These are phyloP conservation scores for Druceiella hillmani DNA, from an alignment of 2,888 invertebrate species.

Conservation along the genomic window DNA sequence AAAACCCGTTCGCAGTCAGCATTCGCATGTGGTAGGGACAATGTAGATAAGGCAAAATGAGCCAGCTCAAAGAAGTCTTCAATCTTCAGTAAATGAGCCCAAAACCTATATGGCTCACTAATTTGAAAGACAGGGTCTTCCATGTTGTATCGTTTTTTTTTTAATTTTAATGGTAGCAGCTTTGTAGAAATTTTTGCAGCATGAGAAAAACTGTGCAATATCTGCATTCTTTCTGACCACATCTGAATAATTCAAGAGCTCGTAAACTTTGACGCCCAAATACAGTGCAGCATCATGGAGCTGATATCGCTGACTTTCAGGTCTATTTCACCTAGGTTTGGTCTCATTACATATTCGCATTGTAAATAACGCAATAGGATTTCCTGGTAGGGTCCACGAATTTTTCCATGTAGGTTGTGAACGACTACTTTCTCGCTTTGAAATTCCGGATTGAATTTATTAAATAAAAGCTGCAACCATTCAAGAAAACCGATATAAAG, in stretches of 20 bases:
- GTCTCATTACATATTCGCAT: conserved; percentile 13
- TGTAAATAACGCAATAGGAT: conserved; percentile 13
- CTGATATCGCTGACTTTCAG: conserved; percentile 8
- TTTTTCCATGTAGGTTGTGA: conserved; percentile 5
- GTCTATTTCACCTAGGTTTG: conserved; percentile 12
- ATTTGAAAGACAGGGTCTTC: too few species aligned
- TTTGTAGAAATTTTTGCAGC: conserved; percentile 18
- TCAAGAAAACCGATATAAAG: too few species aligned
- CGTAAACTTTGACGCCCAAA: conserved; percentile 15
- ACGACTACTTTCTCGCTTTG: neutral
- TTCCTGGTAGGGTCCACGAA: conserved; percentile 12
- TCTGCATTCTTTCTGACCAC: conserved; percentile 16
- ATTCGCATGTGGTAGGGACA: conserved; percentile 11
- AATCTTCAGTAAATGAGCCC: conserved; percentile 16
- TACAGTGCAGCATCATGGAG: conserved; percentile 13
- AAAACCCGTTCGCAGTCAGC: conserved; percentile 11
- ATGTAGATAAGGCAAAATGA: conserved; percentile 6
- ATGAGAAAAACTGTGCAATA: conserved; percentile 17
- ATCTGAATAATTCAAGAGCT: conserved; percentile 17
- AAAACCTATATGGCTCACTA: conserved; percentile 16
- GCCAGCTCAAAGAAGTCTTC: conserved; percentile 13
- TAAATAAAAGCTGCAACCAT: too few species aligned
- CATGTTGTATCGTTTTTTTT: too few species aligned
- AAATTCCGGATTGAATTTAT: too few species aligned
- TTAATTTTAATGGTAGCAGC: conserved; percentile 16